A percentile compares a stretch with the other conserved stretches of the same genome.
Evolutionary conservation across 2,888 invertebrate species (phyloP).

Genomic region (Lasioglossum figueresi): DNA sequence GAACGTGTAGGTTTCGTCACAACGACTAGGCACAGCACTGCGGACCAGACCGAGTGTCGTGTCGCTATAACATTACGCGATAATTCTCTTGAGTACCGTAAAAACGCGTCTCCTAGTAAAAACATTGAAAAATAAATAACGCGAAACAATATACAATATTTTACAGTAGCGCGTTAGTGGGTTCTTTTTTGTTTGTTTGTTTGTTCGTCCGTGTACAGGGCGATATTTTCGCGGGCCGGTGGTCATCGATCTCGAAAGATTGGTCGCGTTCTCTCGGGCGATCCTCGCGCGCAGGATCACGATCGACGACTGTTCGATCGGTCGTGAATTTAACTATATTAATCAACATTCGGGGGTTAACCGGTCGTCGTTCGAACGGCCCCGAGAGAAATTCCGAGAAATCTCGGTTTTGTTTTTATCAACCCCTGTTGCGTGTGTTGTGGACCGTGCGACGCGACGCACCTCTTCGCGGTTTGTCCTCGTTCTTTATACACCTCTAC

Average conservation of each 20-base stretch:
- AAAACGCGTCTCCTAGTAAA: conserved; percentile 76
- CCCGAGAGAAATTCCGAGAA: conserved; percentile 39
- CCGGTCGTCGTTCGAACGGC: conserved; percentile 43
- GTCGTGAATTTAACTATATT: conserved; percentile 39
- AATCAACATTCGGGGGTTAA: conserved; percentile 19
- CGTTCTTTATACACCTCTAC: conserved; percentile 69
- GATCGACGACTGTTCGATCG: conserved; percentile 30
- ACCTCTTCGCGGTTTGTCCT: conserved; percentile 22
- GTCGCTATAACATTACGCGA: conserved; percentile 67
- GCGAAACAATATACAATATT: conserved; percentile 81
- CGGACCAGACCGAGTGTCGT: conserved; percentile 63
- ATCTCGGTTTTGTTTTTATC: conserved; percentile 33
- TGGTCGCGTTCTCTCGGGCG: conserved; percentile 25
- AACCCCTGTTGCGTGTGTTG: conserved; percentile 14
- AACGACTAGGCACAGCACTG: conserved; percentile 25
- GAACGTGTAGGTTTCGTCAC: background rate
- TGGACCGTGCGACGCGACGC: conserved; percentile 32
- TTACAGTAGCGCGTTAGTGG: conserved; percentile 78
- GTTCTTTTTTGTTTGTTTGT: conserved; percentile 39
- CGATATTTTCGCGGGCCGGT: conserved; percentile 67
- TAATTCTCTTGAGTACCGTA: conserved; percentile 71
- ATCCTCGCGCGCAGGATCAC: conserved; percentile 22
- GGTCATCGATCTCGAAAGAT: conserved; percentile 55
- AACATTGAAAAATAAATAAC: conserved; percentile 77
- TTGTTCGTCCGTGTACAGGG: conserved; percentile 59